Evolutionary conservation across 2,113 vertebrate genomes (phyloP).

Genomic region (Protomyctophum bolini): DNA sequence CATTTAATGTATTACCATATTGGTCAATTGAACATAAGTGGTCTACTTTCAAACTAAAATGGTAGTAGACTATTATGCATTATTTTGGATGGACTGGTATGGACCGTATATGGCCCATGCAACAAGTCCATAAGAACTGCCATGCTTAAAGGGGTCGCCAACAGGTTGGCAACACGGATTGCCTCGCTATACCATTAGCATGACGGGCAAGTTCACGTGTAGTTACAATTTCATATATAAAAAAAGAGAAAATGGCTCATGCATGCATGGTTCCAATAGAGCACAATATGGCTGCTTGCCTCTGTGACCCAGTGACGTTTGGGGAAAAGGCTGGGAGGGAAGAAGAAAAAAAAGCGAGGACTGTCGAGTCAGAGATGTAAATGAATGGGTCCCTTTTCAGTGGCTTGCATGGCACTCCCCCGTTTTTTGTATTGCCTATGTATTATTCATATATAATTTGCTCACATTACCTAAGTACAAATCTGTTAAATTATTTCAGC

Average conservation of each 20-base stretch:
- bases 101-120: conserved; percentile 33
- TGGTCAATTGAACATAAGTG: no score
- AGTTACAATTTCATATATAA: background rate
- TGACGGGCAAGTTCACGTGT: conserved; percentile 2
- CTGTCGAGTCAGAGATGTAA: conserved; percentile 68
- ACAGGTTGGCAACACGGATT: conserved; percentile 38
- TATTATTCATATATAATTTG: conserved; percentile 79
- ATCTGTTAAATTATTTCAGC: conserved; percentile 78
- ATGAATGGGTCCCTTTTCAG: conserved; percentile 43
- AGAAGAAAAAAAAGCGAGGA: conserved; percentile 16
- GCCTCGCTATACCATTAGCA: background rate
- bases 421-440: conserved; percentile 53
- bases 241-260: conserved; percentile 6
- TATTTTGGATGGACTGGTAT: no score
- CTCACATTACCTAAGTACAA: conserved; percentile 79
- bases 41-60: no score
- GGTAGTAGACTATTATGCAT: background rate
- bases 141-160: conserved; percentile 35
- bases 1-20: no score
- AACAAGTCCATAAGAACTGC: conserved; percentile 64
- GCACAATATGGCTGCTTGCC: conserved; percentile 55
- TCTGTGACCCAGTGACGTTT: conserved; percentile 49
- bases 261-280: background rate
- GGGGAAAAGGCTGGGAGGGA: conserved; percentile 14
- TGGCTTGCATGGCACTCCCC: conserved; percentile 36